Conservation (phyloP, 2,888 invertebrate genomes). For the Tryphoninae sp. region DNA sequence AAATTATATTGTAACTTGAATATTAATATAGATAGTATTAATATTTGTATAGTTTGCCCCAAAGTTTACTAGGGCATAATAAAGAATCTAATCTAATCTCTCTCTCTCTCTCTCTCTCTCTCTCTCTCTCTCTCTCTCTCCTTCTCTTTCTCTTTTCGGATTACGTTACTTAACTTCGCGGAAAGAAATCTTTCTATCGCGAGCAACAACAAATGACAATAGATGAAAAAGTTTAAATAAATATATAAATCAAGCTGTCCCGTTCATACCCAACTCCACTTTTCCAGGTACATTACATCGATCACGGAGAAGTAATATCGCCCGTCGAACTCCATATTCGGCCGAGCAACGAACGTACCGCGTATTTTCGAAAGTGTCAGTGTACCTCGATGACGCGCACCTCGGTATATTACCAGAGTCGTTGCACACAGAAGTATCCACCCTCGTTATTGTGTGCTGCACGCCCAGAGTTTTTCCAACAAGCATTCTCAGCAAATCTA, state of each 20-base stretch:
- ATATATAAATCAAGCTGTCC: neutral
- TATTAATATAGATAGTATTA: too few relatives aligned
- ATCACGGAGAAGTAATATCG: conserved; percentile 10
- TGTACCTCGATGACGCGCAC: conserved; percentile 38
- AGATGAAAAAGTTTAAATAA: neutral
- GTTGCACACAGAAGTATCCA: neutral
- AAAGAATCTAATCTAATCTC: too few relatives aligned
- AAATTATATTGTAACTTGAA: too few relatives aligned
- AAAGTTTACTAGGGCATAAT: too few relatives aligned
- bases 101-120: neutral
- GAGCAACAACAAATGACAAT: neutral
- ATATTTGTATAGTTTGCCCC: too few relatives aligned
- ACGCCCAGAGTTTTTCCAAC: conserved; percentile 28
- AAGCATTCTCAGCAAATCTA: neutral
- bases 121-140: conserved; percentile 8
- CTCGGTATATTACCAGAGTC: conserved; percentile 51
- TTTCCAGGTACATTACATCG: neutral
- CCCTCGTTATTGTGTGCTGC: conserved; percentile 7
- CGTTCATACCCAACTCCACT: neutral
- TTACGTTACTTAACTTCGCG: neutral
- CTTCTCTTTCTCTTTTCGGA: neutral
- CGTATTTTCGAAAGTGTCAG: conserved; percentile 49
- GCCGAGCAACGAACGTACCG: conserved; percentile 25
- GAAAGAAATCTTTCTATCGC: neutral
- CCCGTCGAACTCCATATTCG: conserved; percentile 13